phyloP scores from a whole-genome alignment of 2,113 vertebrate genomes.

The Callipepla squamata region DNA sequence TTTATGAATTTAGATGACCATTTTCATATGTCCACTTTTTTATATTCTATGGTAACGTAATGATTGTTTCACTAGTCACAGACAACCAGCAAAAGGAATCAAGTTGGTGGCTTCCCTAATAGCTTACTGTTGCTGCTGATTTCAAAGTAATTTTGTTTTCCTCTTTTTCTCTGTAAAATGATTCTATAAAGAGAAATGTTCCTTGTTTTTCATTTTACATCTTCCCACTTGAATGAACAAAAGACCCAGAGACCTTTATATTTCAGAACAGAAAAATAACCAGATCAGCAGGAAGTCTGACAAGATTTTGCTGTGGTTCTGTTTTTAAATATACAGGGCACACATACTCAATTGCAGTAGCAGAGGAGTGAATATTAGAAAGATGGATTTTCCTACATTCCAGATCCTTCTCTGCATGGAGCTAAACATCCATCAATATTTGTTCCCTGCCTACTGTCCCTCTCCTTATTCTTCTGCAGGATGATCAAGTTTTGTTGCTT shows the following conservation, averaged over 20 bases:
- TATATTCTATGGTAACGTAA: neutral
- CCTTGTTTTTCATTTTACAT: neutral
- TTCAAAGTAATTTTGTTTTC: neutral
- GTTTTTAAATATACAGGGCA: neutral
- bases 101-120: neutral
- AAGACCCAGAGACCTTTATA: neutral
- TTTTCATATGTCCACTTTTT: neutral
- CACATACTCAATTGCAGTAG: neutral
- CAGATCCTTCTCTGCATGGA: neutral
- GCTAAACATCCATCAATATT: neutral
- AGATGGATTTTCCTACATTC: neutral
- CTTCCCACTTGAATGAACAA: neutral
- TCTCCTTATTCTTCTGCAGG: neutral
- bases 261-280: neutral
- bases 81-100: neutral
- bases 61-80: neutral
- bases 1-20: neutral
- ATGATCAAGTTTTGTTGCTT: neutral
- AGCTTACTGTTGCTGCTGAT: neutral
- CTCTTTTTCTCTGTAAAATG: neutral
- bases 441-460: neutral
- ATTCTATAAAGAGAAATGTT: neutral
- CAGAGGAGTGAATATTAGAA: neutral
- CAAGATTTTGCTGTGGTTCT: neutral
- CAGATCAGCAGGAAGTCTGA: neutral